Conservation (phyloP, 2,113 vertebrate species). For the Pseudolaguvia tuberculata region DNA sequence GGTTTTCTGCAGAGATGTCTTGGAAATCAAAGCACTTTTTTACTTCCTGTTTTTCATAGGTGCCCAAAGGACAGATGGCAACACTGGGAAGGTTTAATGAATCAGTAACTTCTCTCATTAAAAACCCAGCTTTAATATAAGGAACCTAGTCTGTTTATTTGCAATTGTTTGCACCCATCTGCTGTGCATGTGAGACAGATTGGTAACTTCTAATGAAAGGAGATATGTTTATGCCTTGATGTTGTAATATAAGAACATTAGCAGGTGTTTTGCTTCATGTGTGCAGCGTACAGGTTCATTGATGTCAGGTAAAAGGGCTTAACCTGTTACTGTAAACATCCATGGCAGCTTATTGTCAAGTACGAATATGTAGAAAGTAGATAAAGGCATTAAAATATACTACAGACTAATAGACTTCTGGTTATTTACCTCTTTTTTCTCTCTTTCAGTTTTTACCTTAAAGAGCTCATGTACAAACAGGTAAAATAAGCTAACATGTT, state of each 20-base stretch:
- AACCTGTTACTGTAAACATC: conserved; percentile 34
- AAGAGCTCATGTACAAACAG: background rate
- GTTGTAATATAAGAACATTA: conserved; percentile 48
- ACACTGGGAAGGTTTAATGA: conserved; percentile 18
- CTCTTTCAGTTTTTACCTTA: background rate
- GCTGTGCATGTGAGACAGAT: conserved; percentile 49
- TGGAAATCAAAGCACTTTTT: conserved; percentile 35
- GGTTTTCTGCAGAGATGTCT: conserved; percentile 17
- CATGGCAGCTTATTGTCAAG: conserved; percentile 11
- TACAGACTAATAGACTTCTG: background rate
- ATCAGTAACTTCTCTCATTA: conserved; percentile 38
- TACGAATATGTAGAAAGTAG: background rate
- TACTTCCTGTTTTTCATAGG: conserved; percentile 28
- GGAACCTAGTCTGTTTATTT: conserved; percentile 31
- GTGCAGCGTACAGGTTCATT: conserved; percentile 2
- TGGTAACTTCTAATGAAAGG: conserved; percentile 39
- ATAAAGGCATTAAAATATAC: background rate
- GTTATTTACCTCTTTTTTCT: background rate
- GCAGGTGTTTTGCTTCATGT: conserved; percentile 46
- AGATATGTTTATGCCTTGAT: conserved; percentile 57
- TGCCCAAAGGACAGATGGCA: conserved; percentile 38
- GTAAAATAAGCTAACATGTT: conserved; percentile 3
- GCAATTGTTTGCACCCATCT: conserved; percentile 50
- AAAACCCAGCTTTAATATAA: conserved; percentile 47
- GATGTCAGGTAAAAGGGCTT: conserved; percentile 2